Conservation (phyloP, 2,888 invertebrate genomes). For the Masnerella sp. region DNA sequence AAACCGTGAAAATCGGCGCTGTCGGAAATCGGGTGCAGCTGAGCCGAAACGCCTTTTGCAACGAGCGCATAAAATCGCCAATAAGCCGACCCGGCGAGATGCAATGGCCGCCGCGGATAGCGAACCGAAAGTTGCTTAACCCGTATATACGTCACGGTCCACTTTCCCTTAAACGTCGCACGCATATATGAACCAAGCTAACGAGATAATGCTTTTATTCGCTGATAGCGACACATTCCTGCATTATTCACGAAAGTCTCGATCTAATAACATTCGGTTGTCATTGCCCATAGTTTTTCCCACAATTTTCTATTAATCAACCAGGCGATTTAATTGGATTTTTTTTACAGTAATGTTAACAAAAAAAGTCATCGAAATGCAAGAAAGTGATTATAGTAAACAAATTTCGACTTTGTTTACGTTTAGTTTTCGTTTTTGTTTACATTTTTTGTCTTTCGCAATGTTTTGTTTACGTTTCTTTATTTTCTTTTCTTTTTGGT, state of each 20-base stretch:
- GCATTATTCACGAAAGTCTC: conserved; percentile 12
- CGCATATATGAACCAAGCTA: conserved; percentile 44
- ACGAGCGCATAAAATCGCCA: conserved; percentile 63
- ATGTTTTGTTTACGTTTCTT: too few relatives aligned
- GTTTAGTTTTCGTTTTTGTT: too few relatives aligned
- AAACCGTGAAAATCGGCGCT: conserved; percentile 23
- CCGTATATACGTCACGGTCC: conserved; percentile 66
- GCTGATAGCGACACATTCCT: conserved; percentile 14
- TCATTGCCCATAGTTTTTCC: too few relatives aligned
- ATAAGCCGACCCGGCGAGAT: conserved; percentile 61
- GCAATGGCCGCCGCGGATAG: conserved; percentile 60
- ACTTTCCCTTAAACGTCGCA: conserved; percentile 73
- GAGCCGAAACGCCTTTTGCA: conserved; percentile 61
- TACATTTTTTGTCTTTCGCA: too few relatives aligned
- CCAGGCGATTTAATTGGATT: too few relatives aligned
- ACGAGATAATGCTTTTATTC: conserved; percentile 46
- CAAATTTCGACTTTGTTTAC: too few relatives aligned
- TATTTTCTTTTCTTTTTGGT: too few relatives aligned
- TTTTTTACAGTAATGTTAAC: too few relatives aligned
- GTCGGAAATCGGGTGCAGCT: conserved; percentile 47
- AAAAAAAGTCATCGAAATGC: too few relatives aligned
- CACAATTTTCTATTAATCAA: too few relatives aligned
- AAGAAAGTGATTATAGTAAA: background rate
- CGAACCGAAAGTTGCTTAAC: conserved; percentile 70
- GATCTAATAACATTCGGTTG: too few relatives aligned